Conservation (phyloP, 2,888 invertebrate genomes). For the Germaria angustata region DNA sequence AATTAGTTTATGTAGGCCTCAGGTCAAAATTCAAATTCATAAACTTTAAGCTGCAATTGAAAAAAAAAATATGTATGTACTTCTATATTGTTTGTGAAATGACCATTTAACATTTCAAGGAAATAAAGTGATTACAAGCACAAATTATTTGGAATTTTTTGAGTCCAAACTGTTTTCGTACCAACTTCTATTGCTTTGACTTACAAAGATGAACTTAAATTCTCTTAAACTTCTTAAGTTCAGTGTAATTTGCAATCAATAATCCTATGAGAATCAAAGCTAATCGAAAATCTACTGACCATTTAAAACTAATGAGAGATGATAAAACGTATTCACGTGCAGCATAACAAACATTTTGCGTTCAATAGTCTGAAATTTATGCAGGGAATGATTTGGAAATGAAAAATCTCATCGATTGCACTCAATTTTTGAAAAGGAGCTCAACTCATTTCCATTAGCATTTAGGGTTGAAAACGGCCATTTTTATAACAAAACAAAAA, state of each 20-base stretch:
- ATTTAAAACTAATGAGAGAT: background rate
- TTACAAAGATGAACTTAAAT: too few species aligned
- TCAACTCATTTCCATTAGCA: constrained; percentile 4
- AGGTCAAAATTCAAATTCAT: too few species aligned
- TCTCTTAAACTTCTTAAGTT: too few species aligned
- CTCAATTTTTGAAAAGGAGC: background rate
- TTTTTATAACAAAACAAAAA: constrained; percentile 71
- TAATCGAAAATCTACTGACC: background rate
- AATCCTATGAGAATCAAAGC: background rate
- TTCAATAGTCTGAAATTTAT: background rate
- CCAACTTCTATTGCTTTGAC: too few species aligned
- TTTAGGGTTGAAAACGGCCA: constrained; percentile 70
- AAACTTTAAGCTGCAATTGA: too few species aligned
- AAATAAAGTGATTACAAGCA: too few species aligned
- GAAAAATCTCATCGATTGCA: background rate
- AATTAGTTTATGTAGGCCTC: too few species aligned
- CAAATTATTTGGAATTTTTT: too few species aligned
- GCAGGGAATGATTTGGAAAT: constrained; percentile 15
- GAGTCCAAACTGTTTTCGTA: background rate
- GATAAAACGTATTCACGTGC: background rate
- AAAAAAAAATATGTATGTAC: too few species aligned
- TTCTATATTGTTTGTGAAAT: too few species aligned
- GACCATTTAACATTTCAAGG: too few species aligned
- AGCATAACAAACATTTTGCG: background rate
- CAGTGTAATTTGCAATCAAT: background rate